These are phyloP conservation scores for Rafetus swinhoei DNA, from an alignment of 2,113 vertebrate species.

Conservation along the genomic window DNA sequence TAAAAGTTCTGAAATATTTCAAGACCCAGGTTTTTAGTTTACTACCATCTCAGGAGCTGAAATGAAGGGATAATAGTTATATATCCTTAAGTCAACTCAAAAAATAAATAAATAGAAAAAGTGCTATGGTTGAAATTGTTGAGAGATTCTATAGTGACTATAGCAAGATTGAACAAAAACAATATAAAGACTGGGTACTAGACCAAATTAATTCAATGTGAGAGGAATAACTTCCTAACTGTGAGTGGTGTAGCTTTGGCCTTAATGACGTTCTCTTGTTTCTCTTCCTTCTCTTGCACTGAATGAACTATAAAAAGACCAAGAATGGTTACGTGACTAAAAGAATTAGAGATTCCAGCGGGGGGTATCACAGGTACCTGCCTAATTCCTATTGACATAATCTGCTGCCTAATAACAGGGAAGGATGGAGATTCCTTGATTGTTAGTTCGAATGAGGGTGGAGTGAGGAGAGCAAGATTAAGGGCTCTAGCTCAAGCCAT, in stretches of 20 bases:
- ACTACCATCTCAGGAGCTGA: background rate
- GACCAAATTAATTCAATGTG: background rate
- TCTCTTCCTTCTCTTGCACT: slow-evolving; percentile 8
- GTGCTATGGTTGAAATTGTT: background rate
- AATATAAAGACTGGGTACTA: background rate
- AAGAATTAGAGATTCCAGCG: slow-evolving; percentile 60
- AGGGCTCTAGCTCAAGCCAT: slow-evolving; percentile 48
- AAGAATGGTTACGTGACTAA: slow-evolving; percentile 51
- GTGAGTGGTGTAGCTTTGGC: background rate
- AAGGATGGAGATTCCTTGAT: slow-evolving; percentile 44
- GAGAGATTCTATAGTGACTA: background rate
- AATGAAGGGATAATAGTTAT: background rate
- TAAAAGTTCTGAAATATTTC: background rate
- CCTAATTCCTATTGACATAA: slow-evolving; percentile 60
- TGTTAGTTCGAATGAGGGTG: slow-evolving; percentile 51
- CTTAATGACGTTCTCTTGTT: background rate
- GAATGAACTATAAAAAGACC: slow-evolving; percentile 57
- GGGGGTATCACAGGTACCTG: slow-evolving; percentile 44
- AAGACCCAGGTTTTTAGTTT: background rate
- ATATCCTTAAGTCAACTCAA: background rate
- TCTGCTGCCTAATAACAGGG: slow-evolving; percentile 6
- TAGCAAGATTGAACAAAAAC: background rate
- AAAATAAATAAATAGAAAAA: background rate
- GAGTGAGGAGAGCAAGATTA: slow-evolving; percentile 53
- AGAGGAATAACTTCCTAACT: background rate